These are phyloP conservation scores for Trachelus iudaicus DNA, from an alignment of 2,888 invertebrate genomes.

Conservation along the genomic window DNA sequence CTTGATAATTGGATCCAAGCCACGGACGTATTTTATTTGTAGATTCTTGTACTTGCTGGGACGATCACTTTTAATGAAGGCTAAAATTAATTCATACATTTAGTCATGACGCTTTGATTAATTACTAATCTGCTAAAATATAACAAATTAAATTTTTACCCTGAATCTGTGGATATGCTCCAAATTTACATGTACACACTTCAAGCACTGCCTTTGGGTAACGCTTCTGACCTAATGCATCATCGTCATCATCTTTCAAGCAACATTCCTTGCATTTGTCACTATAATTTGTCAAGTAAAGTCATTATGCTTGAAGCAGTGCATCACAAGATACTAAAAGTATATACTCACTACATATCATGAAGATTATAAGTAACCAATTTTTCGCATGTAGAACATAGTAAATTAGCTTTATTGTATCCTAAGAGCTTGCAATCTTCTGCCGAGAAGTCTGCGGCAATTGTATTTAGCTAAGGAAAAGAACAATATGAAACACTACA, in stretches of 20 bases:
- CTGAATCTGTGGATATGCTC: slow-evolving; percentile 97
- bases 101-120: neutral
- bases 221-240: slow-evolving; percentile 73
- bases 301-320: neutral
- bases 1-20: slow-evolving; percentile 94
- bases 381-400: slow-evolving; percentile 91
- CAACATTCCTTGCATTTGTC: slow-evolving; percentile 84
- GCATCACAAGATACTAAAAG: slow-evolving; percentile 46
- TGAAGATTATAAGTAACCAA: slow-evolving; percentile 80
- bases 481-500: slow-evolving; percentile 6
- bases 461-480: slow-evolving; percentile 31
- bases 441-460: slow-evolving; percentile 72
- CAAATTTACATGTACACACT: slow-evolving; percentile 98
- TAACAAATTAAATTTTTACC: slow-evolving; percentile 59
- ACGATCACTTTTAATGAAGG: slow-evolving; percentile 94
- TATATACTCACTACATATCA: slow-evolving; percentile 69
- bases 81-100: slow-evolving; percentile 65
- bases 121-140: slow-evolving; percentile 3
- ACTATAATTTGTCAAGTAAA: slow-evolving; percentile 54
- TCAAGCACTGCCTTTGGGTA: slow-evolving; percentile 93
- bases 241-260: slow-evolving; percentile 76
- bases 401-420: slow-evolving; percentile 84
- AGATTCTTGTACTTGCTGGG: slow-evolving; percentile 92
- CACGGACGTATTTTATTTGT: slow-evolving; percentile 91
- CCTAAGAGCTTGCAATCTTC: slow-evolving; percentile 89